phyloP scores from a whole-genome alignment of 2,113 vertebrate genomes.

The Madoqua kirkii region DNA sequence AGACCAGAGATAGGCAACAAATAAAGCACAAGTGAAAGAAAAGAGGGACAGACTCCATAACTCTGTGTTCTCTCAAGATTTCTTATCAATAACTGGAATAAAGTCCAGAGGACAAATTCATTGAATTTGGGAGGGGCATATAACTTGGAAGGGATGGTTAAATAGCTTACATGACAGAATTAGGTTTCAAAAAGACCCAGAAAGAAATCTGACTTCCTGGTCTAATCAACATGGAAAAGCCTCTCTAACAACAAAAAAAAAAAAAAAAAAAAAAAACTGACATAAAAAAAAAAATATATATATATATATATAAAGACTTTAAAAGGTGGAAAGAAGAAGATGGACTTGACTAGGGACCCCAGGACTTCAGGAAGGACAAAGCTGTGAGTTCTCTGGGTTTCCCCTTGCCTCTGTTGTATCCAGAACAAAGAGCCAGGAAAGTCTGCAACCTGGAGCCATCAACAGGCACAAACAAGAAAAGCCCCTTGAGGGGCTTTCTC shows the following conservation, averaged over 20 bases:
- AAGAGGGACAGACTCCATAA: not conserved
- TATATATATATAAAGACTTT: not conserved
- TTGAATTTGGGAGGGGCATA: not conserved
- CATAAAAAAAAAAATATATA: not conserved
- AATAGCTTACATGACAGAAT: not conserved
- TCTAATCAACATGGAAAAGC: not conserved
- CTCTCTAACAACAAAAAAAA: not conserved
- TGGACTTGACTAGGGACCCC: not conserved
- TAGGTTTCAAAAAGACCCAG: not conserved
- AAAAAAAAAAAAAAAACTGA: not conserved
- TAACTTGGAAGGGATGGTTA: not conserved
- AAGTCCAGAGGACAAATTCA: not conserved
- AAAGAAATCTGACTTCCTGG: not conserved
- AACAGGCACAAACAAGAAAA: not conserved
- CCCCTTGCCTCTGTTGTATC: not conserved
- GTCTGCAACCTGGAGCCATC: not conserved
- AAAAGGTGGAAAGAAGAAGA: not conserved
- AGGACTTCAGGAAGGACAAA: not conserved
- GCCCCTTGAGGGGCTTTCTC: not conserved
- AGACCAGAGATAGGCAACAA: not conserved
- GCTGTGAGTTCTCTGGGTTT: not conserved
- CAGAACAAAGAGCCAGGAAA: not conserved
- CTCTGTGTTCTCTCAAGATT: not conserved
- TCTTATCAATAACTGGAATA: not conserved
- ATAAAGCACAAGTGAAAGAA: conserved; percentile 4